Base-by-base conservation (phyloP, 2,113 vertebrate genomes). In the Myodes glareolus region DNA sequence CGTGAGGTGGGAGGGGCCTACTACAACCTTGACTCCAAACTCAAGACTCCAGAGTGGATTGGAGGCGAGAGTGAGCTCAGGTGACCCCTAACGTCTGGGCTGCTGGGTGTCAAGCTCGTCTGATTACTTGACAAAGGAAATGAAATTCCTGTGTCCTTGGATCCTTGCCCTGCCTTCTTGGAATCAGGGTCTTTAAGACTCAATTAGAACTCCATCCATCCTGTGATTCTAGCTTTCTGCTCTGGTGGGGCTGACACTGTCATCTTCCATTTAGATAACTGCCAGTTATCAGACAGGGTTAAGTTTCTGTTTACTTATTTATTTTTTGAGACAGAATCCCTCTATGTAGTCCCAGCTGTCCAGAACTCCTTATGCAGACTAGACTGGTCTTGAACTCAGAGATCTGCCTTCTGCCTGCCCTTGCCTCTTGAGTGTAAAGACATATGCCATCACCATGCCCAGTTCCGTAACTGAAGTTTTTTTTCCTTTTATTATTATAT, bases 21-120 rank as follows among this genome's bases (percentile, higher is more conserved):
- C 98, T 99, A 99, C 98, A 99, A 99, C 98, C 97, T 99, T 27
- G 99, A 99, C 98, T 99, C 99, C 95, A 99, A 99, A 98, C 99
- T 99, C 88, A 99, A 99, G 95, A 97, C 98, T 97, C 99, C 99
- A 0, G 99, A 99, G 97, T 99, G 98, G 98, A 99, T 99, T 85
- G 99, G 99, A 96, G 98, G 98, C 97, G 99, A 99, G 95, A 99
- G 99, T 31, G 99, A 99, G 98, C 99, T 99, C 99, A 99, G 99
- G 99, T 99, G 92, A 92, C 70, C 7, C 12, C 78, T 9, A 31
- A 36, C 31, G 31, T 78, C 72, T 61, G 7, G 3, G 9, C 67
- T 27, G 55, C 84, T 0, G 5, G 68, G 55, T 45, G 47, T 47
- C 77, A 39, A 86, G 82, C n/a, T 90, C 76, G 27, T 92, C 12